Conservation (phyloP, 2,113 vertebrate genomes). For the Vicugna pacos region DNA sequence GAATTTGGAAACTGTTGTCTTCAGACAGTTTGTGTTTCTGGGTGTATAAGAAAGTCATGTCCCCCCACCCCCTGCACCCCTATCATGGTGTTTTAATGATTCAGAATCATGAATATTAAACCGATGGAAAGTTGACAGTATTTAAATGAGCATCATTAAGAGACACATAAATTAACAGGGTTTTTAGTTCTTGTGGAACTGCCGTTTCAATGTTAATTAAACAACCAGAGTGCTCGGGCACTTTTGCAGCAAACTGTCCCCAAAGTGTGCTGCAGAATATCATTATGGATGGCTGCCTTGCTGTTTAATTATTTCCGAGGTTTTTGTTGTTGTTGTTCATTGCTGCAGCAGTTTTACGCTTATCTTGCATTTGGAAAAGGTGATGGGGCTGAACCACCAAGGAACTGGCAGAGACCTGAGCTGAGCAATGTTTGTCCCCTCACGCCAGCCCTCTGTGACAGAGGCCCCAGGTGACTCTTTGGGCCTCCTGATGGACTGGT, state of each 20-base stretch:
- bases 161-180: slow-evolving; percentile 93
- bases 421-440: not conserved
- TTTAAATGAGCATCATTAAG: slow-evolving; percentile 93
- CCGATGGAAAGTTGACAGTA: slow-evolving; percentile 91
- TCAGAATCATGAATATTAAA: slow-evolving; percentile 92
- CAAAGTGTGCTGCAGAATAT: slow-evolving; percentile 92
- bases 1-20: slow-evolving; percentile 53
- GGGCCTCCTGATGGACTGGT: not conserved
- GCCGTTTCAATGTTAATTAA: slow-evolving; percentile 92
- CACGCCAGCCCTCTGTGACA: not conserved
- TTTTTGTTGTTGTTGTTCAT: slow-evolving; percentile 84
- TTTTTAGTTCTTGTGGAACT: slow-evolving; percentile 92
- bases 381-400: slow-evolving; percentile 86
- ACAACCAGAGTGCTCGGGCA: slow-evolving; percentile 90
- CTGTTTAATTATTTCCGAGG: slow-evolving; percentile 93
- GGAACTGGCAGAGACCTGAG: slow-evolving; percentile 76
- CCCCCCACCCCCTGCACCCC: slow-evolving; percentile 57
- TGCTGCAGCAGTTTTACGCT: slow-evolving; percentile 90
- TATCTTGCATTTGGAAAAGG: slow-evolving; percentile 90
- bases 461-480: not conserved
- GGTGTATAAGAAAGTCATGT: slow-evolving; percentile 66
- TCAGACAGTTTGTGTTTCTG: slow-evolving; percentile 85
- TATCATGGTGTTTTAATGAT: slow-evolving; percentile 88
- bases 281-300: slow-evolving; percentile 92
- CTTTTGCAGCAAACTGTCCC: slow-evolving; percentile 90